Evolutionary conservation across 2,797 vertebrate species (phyloP).

Genomic region (Sebastes itinus): DNA sequence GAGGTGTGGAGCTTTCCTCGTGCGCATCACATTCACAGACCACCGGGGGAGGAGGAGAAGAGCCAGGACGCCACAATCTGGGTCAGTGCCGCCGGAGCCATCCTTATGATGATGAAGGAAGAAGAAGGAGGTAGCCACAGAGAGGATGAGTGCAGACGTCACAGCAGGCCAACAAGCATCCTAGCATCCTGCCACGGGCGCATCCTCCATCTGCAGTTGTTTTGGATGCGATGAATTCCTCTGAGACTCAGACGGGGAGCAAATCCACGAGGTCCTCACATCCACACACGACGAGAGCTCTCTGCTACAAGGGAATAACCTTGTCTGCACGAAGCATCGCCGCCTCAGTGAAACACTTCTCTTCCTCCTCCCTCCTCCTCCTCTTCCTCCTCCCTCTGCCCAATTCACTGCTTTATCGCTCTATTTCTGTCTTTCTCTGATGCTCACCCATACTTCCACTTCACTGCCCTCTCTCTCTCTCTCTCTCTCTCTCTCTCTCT

Average conservation of each 20-base stretch:
- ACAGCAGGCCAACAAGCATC: slow-evolving; percentile 59
- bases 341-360: slow-evolving; percentile 10
- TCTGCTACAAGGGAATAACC: slow-evolving; percentile 13
- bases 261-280: slow-evolving; percentile 54
- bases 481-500: slow-evolving; percentile 41
- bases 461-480: slow-evolving; percentile 58
- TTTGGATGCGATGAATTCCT: slow-evolving; percentile 42
- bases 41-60: slow-evolving; percentile 11
- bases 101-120: slow-evolving; percentile 23
- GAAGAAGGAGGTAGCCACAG: background rate
- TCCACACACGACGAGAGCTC: slow-evolving; percentile 26
- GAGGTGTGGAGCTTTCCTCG: slow-evolving; percentile 18
- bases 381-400: slow-evolving; percentile 30
- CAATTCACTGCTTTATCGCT: slow-evolving; percentile 74
- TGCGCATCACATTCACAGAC: slow-evolving; percentile 41
- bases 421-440: slow-evolving; percentile 79
- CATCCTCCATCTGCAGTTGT: slow-evolving; percentile 41
- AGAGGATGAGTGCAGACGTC: slow-evolving; percentile 21
- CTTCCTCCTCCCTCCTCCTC: slow-evolving; percentile 1
- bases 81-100: slow-evolving; percentile 56
- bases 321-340: slow-evolving; percentile 38
- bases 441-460: slow-evolving; percentile 77
- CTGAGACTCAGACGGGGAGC: slow-evolving; percentile 4
- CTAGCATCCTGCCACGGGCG: slow-evolving; percentile 34
- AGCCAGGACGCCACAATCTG: slow-evolving; percentile 48